Evolutionary conservation across 1,140 invertebrate genomes (phyloP).

Genomic region (Antheraea pernyi): DNA sequence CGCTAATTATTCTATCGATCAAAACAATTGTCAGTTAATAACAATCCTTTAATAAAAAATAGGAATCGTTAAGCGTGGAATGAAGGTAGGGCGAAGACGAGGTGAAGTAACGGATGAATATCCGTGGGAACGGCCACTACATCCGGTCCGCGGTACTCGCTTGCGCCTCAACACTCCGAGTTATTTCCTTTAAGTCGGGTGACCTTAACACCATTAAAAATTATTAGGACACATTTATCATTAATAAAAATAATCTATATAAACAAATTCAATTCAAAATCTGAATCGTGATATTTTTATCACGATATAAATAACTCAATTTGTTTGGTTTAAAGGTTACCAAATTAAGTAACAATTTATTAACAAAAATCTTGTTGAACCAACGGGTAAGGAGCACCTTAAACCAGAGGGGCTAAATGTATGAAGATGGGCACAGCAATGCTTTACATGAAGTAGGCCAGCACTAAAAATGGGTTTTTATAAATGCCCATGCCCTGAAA

Average conservation of each 20-base stretch:
- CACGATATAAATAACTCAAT: not conserved
- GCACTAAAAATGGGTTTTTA: no score
- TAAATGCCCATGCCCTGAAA: no score
- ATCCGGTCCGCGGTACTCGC: slow-evolving; percentile 60
- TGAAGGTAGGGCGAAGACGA: slow-evolving; percentile 34
- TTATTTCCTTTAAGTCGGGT: slow-evolving; percentile 73
- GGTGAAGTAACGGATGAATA: slow-evolving; percentile 75
- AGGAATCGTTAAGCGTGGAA: slow-evolving; percentile 5
- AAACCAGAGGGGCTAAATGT: no score
- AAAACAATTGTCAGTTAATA: not conserved
- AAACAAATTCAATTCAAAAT: not conserved
- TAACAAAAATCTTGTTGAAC: no score
- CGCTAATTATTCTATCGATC: not conserved
- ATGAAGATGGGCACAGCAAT: no score
- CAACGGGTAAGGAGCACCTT: no score
- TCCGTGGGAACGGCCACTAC: slow-evolving; percentile 74
- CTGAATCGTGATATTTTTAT: no score
- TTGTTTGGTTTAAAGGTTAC: not conserved
- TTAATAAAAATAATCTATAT: not conserved
- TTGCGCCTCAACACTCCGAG: slow-evolving; percentile 58
- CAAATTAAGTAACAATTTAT: no score
- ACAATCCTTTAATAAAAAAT: not conserved
- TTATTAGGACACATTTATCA: not conserved
- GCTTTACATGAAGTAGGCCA: no score
- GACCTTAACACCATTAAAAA: slow-evolving; percentile 27